Base-by-base conservation (phyloP, 2,888 invertebrate genomes). In the Lissocephala sabroskyi region DNA sequence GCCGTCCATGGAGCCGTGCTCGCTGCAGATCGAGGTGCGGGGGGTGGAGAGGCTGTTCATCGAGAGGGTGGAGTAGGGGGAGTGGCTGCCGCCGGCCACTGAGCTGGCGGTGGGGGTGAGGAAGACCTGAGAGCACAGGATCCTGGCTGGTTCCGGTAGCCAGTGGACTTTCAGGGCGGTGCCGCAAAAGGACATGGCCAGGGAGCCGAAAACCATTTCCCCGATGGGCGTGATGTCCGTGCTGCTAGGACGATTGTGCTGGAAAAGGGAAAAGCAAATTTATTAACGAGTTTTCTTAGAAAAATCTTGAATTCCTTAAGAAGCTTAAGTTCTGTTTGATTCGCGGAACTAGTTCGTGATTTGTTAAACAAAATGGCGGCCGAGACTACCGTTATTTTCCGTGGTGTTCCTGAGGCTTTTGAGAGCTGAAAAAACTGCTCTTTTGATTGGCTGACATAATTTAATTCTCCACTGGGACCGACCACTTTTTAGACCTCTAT, bases 121-220 rank as follows among this genome's bases (percentile, higher is more conserved):
- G 77, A 89, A 89, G 10, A 89, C 87, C 82, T 89, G 89, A 1
- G 89, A 88, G 80, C 88, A 89, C 82, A 89, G 55, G 45, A 87
- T 82, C 41, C 86, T 81, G 0, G 83, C 74, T 2, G 87, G 87
- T 1, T 84, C 80, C 17, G 85, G 83, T 56, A 87, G 68, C 68
- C 86, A 86, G 64, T 87, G 87, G 2, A 87, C 93, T 87, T 96
- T 96, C 59, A 95, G 88, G n/a, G 94, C 91, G 29, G 93, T 90
- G 45, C 94, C 95, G 78, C 91, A 90, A 85, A 91, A 95, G 62
- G 93, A 92, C 92, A 96, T 92, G 1, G 95, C 94, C 42, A 94
- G 92, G 1, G 95, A 91, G 5, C 96, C 96, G 83, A 96, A 96
- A 70, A 96, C 91, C 93, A 96, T 94, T 87, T 96, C 96, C 65